Evolutionary conservation across 1,140 invertebrate species (phyloP), one percentile per base, ranked within the genome.

Genomic region (Antheraea pernyi): DNA sequence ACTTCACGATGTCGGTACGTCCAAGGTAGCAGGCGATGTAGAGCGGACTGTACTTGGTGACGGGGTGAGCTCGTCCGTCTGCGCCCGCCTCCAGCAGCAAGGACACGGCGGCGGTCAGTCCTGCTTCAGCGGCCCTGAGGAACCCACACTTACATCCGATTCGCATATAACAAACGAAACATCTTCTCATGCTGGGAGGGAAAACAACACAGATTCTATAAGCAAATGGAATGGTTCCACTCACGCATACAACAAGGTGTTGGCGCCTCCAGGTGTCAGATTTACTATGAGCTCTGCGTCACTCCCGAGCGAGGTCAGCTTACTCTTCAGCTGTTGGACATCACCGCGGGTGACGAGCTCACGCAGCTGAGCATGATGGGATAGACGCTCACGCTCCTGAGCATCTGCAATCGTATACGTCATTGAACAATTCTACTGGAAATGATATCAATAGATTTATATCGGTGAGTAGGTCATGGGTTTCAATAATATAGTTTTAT

Each of bases 21-120:
- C 97, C 97, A 86, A 97, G 96, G 82, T 97, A 97, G 81, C 97
- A 97, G 8, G 98, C 97, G 64, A 98, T 96, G 87, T 99, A 99
- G 0, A 99, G 91, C 0, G 98, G 97, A 7, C 97, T 97, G 86
- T 99, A 98, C 80, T 97, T 96, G 0, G 98, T 98, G 8, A 97
- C 95, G 8, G 97, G 95, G 93, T 99, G 97, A 46, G 95, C 95
- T 48, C 97, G 93, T 10, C 96, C 97, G 92, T 98, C 97, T 0
- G 97, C 97, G 10, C 97, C 96, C 68, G 96, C 92, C 13, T 96
- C 95, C 42, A 99, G 82, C 30, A 99, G 91, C 7, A 97, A 87
- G 65, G 95, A 93, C 0, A 98, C 97, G 19, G 98, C 95, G 61
- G 97, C 95, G 62, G 95, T 95, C 72, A 96, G 95, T 0, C 98